A percentile compares a stretch with the other conserved stretches of the same genome.
phyloP scores from a whole-genome alignment of 2,113 vertebrate species.

The Platycercus adscitus region DNA sequence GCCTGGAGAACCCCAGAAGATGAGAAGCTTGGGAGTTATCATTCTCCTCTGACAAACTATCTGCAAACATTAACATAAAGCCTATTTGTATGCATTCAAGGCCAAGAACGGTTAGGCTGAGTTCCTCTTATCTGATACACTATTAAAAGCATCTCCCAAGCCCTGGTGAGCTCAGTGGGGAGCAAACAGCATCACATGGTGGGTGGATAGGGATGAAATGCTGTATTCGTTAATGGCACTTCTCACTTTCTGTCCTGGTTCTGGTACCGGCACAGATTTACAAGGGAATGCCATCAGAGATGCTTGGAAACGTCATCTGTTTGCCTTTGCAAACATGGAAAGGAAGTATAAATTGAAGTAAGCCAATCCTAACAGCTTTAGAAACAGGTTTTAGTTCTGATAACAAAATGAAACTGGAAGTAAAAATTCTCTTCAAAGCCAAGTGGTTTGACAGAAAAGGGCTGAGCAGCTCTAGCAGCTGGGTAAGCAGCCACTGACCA shows the following conservation, averaged over 20 bases:
- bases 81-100: not conserved
- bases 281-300: not conserved
- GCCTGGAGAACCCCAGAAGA: not conserved
- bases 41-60: not conserved
- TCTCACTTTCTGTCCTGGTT: not conserved
- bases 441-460: not conserved
- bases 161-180: not conserved
- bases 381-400: not conserved
- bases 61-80: constrained; percentile 34
- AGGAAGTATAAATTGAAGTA: not conserved
- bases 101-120: not conserved
- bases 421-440: not conserved
- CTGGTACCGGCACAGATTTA: not conserved
- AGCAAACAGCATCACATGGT: not conserved
- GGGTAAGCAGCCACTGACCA: not conserved
- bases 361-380: not conserved
- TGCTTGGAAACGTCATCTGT: not conserved
- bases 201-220: not conserved
- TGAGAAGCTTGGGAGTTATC: not conserved
- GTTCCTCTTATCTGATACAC: not conserved
- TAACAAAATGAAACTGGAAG: not conserved
- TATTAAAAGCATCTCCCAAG: not conserved
- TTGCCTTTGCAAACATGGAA: not conserved
- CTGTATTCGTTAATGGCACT: not conserved
- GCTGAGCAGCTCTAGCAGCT: not conserved